Conservation (phyloP, 2,888 invertebrate genomes). For the Eupithecia subfuscata region DNA sequence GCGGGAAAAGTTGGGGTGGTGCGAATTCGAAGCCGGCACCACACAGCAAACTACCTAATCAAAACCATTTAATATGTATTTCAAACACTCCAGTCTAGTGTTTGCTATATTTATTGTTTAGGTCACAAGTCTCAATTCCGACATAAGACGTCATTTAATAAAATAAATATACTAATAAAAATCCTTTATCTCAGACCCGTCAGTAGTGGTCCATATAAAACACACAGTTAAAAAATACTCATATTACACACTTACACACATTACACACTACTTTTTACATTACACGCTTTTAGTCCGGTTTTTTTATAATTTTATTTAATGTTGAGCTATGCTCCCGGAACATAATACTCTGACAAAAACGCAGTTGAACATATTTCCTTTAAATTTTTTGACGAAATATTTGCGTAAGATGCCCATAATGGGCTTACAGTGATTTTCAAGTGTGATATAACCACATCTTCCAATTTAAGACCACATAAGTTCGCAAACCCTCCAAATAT, state of each 20-base stretch:
- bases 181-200: no score
- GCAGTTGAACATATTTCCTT: neutral
- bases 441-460: conserved; percentile 8
- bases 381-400: neutral
- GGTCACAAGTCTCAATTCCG: no score
- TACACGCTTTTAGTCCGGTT: no score
- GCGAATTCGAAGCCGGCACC: no score
- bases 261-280: no score
- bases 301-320: neutral
- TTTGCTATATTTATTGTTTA: no score
- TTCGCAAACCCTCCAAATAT: neutral
- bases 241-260: no score
- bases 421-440: neutral
- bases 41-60: neutral
- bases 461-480: neutral
- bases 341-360: neutral
- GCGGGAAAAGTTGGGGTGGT: no score
- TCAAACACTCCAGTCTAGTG: neutral
- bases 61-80: neutral
- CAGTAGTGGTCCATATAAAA: no score
- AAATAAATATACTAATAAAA: no score
- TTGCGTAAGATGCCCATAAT: neutral
- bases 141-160: no score
- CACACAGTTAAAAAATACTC: no score
- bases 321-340: neutral